phyloP scores from a whole-genome alignment of 1,140 invertebrate species.

The Brachionus sp. region DNA sequence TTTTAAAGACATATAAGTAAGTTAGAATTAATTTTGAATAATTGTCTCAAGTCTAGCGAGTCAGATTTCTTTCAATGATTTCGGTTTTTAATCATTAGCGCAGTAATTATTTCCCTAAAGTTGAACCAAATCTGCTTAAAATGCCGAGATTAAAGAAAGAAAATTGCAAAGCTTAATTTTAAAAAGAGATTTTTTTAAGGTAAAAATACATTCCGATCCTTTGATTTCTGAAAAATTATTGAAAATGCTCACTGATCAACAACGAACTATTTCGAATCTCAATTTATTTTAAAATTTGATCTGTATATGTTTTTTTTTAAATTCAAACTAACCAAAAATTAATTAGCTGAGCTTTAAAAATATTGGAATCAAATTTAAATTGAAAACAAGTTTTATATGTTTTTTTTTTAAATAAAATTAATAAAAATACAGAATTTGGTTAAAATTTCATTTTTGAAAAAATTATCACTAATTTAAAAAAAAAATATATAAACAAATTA shows the following conservation, averaged over 20 bases:
- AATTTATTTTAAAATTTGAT: not conserved
- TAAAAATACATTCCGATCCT: not conserved
- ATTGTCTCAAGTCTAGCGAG: no score
- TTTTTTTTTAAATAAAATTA: no score
- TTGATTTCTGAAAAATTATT: not conserved
- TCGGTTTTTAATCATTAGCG: not conserved
- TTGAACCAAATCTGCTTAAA: no score
- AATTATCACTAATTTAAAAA: no score
- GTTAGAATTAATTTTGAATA: not conserved
- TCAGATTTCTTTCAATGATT: not conserved
- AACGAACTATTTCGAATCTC: not conserved
- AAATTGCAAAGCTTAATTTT: not conserved
- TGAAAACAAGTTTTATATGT: no score
- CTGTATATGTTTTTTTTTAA: no score
- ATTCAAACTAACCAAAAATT: no score
- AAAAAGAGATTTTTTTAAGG: not conserved
- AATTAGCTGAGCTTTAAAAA: not conserved
- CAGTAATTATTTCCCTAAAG: no score
- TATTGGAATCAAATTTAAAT: not conserved
- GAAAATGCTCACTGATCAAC: not conserved
- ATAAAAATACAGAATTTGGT: no score
- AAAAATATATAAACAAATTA: no score
- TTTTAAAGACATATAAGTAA: not conserved
- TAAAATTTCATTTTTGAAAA: no score
- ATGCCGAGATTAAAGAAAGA: not conserved